phyloP scores from a whole-genome alignment of 2,888 invertebrate species.

The Biston stratarius region DNA sequence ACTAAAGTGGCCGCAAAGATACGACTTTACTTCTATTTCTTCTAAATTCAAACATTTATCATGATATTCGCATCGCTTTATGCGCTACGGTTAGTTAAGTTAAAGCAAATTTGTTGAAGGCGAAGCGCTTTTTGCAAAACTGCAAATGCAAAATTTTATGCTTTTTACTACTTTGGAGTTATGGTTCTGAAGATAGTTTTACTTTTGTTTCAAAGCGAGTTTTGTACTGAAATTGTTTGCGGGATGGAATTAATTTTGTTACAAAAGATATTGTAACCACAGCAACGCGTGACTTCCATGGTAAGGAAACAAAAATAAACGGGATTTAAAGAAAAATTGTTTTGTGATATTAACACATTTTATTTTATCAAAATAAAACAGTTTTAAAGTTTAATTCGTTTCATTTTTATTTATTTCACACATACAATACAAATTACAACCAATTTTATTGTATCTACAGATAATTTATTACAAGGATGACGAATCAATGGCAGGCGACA shows the following conservation, averaged over 20 bases:
- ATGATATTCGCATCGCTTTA: constrained; percentile 23
- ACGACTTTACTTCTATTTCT: constrained; percentile 28
- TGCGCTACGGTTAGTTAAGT: constrained; percentile 35
- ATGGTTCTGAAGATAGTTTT: constrained; percentile 18
- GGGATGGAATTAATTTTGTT: neutral
- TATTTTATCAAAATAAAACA: too few relatives aligned
- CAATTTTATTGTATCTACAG: too few relatives aligned
- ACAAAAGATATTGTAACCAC: neutral
- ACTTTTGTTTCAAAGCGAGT: constrained; percentile 8
- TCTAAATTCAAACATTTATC: constrained; percentile 29
- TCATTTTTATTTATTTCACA: too few relatives aligned
- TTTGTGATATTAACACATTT: too few relatives aligned
- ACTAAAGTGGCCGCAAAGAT: constrained; percentile 21
- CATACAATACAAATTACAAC: too few relatives aligned
- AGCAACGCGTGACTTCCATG: too few relatives aligned
- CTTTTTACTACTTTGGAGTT: constrained; percentile 21
- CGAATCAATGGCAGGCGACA: too few relatives aligned
- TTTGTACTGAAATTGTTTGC: neutral
- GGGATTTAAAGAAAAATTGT: too few relatives aligned
- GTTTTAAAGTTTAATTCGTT: too few relatives aligned
- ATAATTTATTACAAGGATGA: too few relatives aligned
- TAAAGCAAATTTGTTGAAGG: constrained; percentile 5
- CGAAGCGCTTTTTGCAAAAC: constrained; percentile 20
- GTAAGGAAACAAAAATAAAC: neutral
- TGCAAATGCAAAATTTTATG: constrained; percentile 19